phyloP scores from a whole-genome alignment of 2,113 vertebrate species.

The Notarius quadriscutis region DNA sequence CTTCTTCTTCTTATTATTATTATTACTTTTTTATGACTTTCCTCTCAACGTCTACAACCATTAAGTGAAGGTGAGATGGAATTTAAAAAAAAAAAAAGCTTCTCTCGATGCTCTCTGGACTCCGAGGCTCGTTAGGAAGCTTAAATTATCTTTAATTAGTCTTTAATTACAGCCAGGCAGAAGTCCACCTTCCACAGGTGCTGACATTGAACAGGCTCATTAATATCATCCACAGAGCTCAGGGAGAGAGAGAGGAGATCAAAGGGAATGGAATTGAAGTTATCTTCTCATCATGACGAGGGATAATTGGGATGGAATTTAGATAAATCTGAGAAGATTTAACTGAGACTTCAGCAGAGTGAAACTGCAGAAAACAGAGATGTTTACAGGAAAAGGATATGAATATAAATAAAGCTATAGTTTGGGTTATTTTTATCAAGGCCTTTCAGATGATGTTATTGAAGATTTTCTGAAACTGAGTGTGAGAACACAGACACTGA shows the following conservation, averaged over 20 bases:
- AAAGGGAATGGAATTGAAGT: conserved; percentile 71
- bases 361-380: not conserved
- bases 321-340: conserved; percentile 57
- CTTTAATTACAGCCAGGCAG: conserved; percentile 56
- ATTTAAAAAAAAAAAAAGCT: not conserved
- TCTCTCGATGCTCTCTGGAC: conserved; percentile 54
- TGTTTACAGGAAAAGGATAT: no score
- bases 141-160: conserved; percentile 70
- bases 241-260: conserved; percentile 54
- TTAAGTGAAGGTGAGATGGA: conserved; percentile 24
- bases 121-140: conserved; percentile 67
- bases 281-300: conserved; percentile 67
- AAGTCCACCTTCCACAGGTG: conserved; percentile 60
- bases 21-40: conserved; percentile 2
- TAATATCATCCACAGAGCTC: conserved; percentile 56
- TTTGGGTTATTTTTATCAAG: not conserved
- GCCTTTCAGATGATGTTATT: not conserved
- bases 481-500: not conserved
- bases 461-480: not conserved
- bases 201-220: conserved; percentile 53
- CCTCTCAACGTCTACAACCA: not conserved
- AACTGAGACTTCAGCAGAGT: conserved; percentile 53
- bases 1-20: not conserved
- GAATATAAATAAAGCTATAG: not conserved
- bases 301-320: conserved; percentile 59